A percentile compares a stretch with the other conserved stretches of the same genome.
Conservation (phyloP, 92 coral and sea anemone genomes). For the Epizoanthus ramosus region DNA sequence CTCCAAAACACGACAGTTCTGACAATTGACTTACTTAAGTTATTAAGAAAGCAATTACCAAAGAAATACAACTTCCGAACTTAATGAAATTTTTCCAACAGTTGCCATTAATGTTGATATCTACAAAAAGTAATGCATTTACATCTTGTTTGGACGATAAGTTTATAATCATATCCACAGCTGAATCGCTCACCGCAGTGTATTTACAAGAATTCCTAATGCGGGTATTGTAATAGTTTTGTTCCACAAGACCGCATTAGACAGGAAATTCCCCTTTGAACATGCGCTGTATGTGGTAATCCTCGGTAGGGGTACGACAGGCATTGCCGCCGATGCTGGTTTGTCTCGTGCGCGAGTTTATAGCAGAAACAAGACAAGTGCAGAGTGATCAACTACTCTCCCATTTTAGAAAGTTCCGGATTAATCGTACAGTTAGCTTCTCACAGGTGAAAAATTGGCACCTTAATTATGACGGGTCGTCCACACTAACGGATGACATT, state of each 20-base stretch:
- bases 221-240: conserved; percentile 41
- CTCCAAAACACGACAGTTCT: conserved; percentile 77
- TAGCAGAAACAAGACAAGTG: conserved; percentile 2
- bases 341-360: not conserved
- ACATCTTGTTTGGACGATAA: conserved; percentile 43
- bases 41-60: conserved; percentile 94
- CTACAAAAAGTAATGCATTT: conserved; percentile 63
- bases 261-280: conserved; percentile 17
- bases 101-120: conserved; percentile 76
- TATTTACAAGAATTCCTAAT: conserved; percentile 63
- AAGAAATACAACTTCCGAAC: conserved; percentile 87
- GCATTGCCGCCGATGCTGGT: not conserved
- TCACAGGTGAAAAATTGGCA: conserved; percentile 26
- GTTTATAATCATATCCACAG: conserved; percentile 32
- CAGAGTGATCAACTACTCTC: not conserved
- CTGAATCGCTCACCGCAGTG: conserved; percentile 30
- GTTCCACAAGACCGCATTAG: conserved; percentile 30
- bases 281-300: conserved; percentile 24
- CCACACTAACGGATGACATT: conserved; percentile 33
- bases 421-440: conserved; percentile 19
- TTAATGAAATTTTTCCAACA: conserved; percentile 81
- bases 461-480: conserved; percentile 28
- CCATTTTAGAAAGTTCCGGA: conserved; percentile 21
- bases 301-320: not conserved
- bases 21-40: conserved; percentile 98